Evolutionary conservation across 2,113 vertebrate species (phyloP).

Genomic region (Pyxicephalus adspersus): DNA sequence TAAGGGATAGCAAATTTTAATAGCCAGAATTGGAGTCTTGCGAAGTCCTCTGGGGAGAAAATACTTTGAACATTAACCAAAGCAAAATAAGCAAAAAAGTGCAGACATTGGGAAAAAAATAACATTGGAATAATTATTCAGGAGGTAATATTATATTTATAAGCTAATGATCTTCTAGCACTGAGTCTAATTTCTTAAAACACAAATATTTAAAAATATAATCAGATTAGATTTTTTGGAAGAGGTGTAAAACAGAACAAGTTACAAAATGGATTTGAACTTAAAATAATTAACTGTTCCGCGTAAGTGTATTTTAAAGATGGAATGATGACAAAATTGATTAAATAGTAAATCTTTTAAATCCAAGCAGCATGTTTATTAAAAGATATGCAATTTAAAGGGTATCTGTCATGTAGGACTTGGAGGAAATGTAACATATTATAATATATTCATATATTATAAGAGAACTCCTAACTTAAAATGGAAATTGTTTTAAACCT

Average conservation of each 20-base stretch:
- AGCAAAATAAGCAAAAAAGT: slow-evolving; percentile 76
- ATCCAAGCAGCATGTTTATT: too few relatives aligned
- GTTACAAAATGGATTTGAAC: not conserved
- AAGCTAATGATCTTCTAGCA: slow-evolving; percentile 68
- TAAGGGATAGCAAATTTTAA: slow-evolving; percentile 74
- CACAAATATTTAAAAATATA: slow-evolving; percentile 62
- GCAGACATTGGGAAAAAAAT: slow-evolving; percentile 71
- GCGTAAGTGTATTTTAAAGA: too few relatives aligned
- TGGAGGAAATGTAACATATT: too few relatives aligned
- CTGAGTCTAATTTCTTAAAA: slow-evolving; percentile 61
- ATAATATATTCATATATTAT: too few relatives aligned
- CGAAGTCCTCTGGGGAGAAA: slow-evolving; percentile 68
- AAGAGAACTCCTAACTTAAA: too few relatives aligned
- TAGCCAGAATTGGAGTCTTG: slow-evolving; percentile 74
- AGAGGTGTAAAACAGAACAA: slow-evolving; percentile 1
- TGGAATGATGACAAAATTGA: too few relatives aligned
- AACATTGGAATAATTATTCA: slow-evolving; percentile 65
- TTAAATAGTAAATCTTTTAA: too few relatives aligned
- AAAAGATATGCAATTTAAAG: too few relatives aligned
- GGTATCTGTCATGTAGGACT: too few relatives aligned
- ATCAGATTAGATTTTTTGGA: slow-evolving; percentile 7
- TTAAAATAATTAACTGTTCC: not conserved
- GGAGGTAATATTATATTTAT: slow-evolving; percentile 71
- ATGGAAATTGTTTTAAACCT: too few relatives aligned
- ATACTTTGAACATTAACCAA: slow-evolving; percentile 80